A percentile compares a stretch with the other conserved stretches of the same genome.
Conservation (phyloP, 1,140 invertebrate species). For the Oncopodura yosiiana region DNA sequence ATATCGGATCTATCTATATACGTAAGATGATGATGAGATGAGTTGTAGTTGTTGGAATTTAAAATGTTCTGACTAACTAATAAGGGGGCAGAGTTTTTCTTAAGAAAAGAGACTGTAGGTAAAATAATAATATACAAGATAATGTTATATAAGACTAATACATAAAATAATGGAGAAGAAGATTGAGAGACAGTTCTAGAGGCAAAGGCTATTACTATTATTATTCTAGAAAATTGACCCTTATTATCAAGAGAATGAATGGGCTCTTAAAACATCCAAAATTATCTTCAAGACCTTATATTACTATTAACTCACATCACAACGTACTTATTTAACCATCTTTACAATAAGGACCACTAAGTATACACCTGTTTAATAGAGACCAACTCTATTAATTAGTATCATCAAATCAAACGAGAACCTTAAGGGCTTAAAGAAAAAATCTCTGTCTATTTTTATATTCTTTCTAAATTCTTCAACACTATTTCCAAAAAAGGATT, state of each 20-base stretch:
- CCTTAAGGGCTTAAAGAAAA: no score
- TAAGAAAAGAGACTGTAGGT: neutral
- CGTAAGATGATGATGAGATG: neutral
- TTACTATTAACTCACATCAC: no score
- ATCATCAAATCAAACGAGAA: neutral
- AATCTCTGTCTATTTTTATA: no score
- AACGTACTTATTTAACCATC: no score
- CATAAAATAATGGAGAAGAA: neutral
- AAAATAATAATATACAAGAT: slow-evolving; percentile 8
- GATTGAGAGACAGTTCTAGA: neutral
- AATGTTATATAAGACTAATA: neutral
- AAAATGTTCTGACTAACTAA: neutral
- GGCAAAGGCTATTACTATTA: neutral
- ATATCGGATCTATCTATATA: no score
- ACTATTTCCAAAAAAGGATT: no score
- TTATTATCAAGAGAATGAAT: slow-evolving; percentile 16
- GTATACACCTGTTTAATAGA: slow-evolving; percentile 17
- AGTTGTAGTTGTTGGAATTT: neutral
- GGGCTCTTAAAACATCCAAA: slow-evolving; percentile 11
- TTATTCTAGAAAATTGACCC: slow-evolving; percentile 15
- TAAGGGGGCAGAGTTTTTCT: neutral
- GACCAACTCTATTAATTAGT: slow-evolving; percentile 11
- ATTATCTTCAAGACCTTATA: no score
- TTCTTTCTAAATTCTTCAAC: no score
- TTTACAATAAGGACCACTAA: slow-evolving; percentile 15